Conservation (phyloP, 1,140 invertebrate species). For the Rhagoletis zephyria region DNA sequence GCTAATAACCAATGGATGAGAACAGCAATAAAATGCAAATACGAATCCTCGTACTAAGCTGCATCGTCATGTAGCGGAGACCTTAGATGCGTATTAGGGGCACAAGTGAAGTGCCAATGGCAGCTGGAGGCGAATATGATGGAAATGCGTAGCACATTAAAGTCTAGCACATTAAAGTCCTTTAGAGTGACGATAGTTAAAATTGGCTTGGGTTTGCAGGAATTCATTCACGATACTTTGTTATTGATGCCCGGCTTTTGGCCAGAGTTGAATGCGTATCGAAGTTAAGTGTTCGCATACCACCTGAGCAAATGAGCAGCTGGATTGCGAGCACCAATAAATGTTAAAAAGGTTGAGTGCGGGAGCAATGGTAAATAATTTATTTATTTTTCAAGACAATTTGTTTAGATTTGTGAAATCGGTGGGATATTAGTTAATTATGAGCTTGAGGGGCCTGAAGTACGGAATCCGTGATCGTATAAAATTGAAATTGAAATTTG, state of each 20-base stretch:
- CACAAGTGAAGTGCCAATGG: not conserved
- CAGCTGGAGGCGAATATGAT: not conserved
- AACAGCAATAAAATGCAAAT: not conserved
- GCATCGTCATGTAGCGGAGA: not conserved
- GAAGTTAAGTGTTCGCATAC: not conserved
- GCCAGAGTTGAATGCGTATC: not conserved
- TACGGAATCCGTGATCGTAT: too few relatives aligned
- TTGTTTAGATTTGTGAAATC: too few relatives aligned
- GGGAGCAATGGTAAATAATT: too few relatives aligned
- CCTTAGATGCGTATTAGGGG: not conserved
- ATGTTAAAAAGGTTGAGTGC: too few relatives aligned
- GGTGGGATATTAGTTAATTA: too few relatives aligned
- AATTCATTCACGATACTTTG: not conserved
- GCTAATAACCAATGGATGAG: conserved; percentile 1
- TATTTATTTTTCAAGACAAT: too few relatives aligned
- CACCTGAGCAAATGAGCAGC: not conserved
- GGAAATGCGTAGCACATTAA: not conserved
- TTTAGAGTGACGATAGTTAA: not conserved
- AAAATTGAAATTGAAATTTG: too few relatives aligned
- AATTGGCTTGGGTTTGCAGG: not conserved
- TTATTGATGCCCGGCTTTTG: not conserved
- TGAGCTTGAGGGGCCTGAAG: too few relatives aligned
- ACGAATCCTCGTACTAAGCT: not conserved
- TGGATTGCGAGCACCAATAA: not conserved
- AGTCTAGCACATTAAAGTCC: not conserved